Evolutionary conservation across 92 coral and sea anemone species (phyloP), one percentile per base, ranked within the genome.

Genomic region (Porites cylindrica): DNA sequence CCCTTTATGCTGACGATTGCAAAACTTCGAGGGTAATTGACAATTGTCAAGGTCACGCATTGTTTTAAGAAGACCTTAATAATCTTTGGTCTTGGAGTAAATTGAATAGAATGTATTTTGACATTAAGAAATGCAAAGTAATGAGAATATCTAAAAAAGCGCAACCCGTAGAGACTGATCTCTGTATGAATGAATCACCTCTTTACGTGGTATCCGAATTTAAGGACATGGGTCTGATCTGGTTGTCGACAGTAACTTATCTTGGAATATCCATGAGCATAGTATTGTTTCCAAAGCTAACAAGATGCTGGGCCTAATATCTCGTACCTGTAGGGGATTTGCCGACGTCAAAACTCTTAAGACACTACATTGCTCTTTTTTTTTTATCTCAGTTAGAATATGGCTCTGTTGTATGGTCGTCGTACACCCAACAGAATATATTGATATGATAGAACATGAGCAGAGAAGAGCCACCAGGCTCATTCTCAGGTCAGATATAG

Each of bases 351-450:
- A 56, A 71, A 51, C 89, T 82, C 51, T 77, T 20, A 76, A 74
- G 78, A 85, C 83, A 10, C 69, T 21, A 76, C 61, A 64, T 75
- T 52, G 75, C 82, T 75, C 72, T 82, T 80, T 60, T 75, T 70
- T 72, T 76, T 21, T 21, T 61, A 69, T 76, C 83, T 67, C 71
- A 84, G 4, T 72, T 84, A 66, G 82, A 84, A 32, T 51, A 20
- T 51, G 21, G 82, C 51, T 20, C 88, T 85, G 17, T 64, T 85
- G 88, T 51, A 21, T 85, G 88, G 88, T 75, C 83, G n/a, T 83
- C 82, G 47, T 62, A 76, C 76, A 75, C 83, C 52, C 66, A 52
- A 75, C 50, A 72, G 61, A 76, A 85, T 21, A 47, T 21, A 50
- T 77, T 59, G 60, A 76, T 24, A 85, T 24, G 75, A 1, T 85